phyloP scores from a whole-genome alignment of 30 jellyfish, hydroid and myxozoan genomes.

The Clytia hemisphaerica region DNA sequence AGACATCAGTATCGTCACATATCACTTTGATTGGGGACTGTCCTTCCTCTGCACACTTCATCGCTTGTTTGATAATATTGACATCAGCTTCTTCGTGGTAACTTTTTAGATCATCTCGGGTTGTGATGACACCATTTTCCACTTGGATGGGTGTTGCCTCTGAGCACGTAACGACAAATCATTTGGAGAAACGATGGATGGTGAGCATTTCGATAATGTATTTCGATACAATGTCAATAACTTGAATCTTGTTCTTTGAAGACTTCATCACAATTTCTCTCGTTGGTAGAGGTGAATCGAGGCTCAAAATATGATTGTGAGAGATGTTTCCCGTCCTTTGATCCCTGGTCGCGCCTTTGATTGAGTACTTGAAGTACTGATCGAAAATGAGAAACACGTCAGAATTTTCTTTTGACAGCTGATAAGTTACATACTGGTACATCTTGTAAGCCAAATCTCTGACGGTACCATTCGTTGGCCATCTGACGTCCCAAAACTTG shows the following conservation, averaged over 20 bases:
- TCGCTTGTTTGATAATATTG: not conserved
- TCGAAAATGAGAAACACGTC: too few species aligned
- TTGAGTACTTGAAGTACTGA: too few species aligned
- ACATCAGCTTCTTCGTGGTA: not conserved
- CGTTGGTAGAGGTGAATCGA: not conserved
- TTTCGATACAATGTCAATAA: not conserved
- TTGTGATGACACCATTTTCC: not conserved
- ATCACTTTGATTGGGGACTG: not conserved
- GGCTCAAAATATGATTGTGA: too few species aligned
- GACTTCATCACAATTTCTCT: not conserved
- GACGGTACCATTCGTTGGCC: too few species aligned
- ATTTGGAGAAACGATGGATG: not conserved
- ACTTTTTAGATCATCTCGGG: not conserved
- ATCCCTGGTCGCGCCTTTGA: too few species aligned
- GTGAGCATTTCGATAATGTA: not conserved
- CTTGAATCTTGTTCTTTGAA: not conserved
- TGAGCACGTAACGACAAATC: not conserved
- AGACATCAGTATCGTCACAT: not conserved
- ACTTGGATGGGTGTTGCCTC: not conserved
- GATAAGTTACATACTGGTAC: too few species aligned
- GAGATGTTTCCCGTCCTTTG: too few species aligned
- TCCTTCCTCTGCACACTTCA: not conserved
- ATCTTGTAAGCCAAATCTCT: too few species aligned
- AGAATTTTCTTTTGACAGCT: too few species aligned
- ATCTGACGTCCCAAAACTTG: too few species aligned